Evolutionary conservation across 2,888 invertebrate species (phyloP).

Genomic region (Acleris emargana): DNA sequence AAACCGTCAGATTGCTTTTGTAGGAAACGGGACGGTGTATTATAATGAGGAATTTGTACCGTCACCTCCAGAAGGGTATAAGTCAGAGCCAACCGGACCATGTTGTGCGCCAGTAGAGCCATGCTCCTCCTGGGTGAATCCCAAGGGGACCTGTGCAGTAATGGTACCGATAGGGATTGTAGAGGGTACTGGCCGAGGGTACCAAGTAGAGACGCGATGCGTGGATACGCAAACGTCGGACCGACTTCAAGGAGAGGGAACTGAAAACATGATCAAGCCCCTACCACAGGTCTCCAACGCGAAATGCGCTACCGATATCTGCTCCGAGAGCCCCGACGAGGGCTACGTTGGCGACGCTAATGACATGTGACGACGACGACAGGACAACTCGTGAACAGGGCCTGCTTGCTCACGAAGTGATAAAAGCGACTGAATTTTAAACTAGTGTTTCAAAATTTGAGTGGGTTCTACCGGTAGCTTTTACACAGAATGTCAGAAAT

Average conservation of each 20-base stretch:
- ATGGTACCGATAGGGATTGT: constrained; percentile 76
- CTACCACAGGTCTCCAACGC: constrained; percentile 75
- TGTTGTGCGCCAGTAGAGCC: constrained; percentile 73
- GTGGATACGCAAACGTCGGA: constrained; percentile 86
- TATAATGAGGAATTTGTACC: constrained; percentile 85
- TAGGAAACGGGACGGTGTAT: constrained; percentile 76
- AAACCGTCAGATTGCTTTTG: constrained; percentile 77
- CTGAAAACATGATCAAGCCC: constrained; percentile 71
- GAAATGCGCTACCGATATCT: constrained; percentile 80
- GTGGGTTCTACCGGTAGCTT: constrained; percentile 26
- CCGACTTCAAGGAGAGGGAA: constrained; percentile 70
- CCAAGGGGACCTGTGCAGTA: constrained; percentile 81
- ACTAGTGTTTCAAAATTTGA: constrained; percentile 61
- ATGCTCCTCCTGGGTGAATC: constrained; percentile 75
- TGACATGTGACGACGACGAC: constrained; percentile 87
- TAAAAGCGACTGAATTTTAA: constrained; percentile 80
- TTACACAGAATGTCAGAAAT: constrained; percentile 17
- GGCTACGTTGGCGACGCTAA: constrained; percentile 93
- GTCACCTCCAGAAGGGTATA: constrained; percentile 88
- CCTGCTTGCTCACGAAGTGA: constrained; percentile 77
- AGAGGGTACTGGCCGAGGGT: constrained; percentile 75
- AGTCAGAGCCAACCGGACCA: constrained; percentile 82
- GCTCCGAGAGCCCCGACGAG: constrained; percentile 93
- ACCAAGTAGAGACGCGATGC: constrained; percentile 84
- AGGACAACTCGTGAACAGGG: constrained; percentile 73